Evolutionary conservation across 2,888 invertebrate species (phyloP), one percentile per base, ranked within the genome.

Genomic region (Penaeus monodon): DNA sequence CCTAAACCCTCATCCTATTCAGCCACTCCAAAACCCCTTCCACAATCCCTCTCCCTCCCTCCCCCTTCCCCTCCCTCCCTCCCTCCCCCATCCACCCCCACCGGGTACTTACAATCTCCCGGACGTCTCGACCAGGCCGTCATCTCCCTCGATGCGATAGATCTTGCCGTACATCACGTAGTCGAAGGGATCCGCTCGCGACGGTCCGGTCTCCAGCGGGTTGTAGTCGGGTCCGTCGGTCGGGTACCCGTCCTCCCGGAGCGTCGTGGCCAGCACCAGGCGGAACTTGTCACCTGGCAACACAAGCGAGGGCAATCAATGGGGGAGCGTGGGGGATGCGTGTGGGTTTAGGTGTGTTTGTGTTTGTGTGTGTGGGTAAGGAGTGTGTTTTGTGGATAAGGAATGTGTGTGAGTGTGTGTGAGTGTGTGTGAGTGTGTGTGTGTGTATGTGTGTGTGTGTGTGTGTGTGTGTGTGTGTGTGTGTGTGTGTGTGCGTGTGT

Each of bases 141-240:
- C 99, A 91, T 99, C 99, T 33, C 99, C 99, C 93, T 99, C 99
- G 92, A 99, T 98, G 91, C 98, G 95, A 93, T 98, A 98, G 90
- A 98, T 96, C 93, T 98, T 98, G 29, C 99, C 99, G 91, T 97
- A 98, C 99, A 99, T 99, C 80, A 99, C 99, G 93, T 99, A 99
- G 92, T 99, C 99, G 92, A 99, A 99, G 91, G 97, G 97, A 92
- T 99, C 98, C 0, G 99, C 98, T 81, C 98, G 94, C 27, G 97
- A 97, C 80, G 97, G 96, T 24, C 91, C 92, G n/a, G 95, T 95
- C 91, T 97, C 91, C 68, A 91, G 90, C 3, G 93, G 93, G 90
- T 94, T 93, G 91, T 92, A 94, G 88, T 94, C 94, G 33, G 89
- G 89, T 4, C 97, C 97, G 84, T 96, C 96, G 91, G 99, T 99